Evolutionary conservation across 2,888 invertebrate genomes (phyloP), one percentile per base, ranked within the genome.

Genomic region (Hermaeophaga mercurialis): DNA sequence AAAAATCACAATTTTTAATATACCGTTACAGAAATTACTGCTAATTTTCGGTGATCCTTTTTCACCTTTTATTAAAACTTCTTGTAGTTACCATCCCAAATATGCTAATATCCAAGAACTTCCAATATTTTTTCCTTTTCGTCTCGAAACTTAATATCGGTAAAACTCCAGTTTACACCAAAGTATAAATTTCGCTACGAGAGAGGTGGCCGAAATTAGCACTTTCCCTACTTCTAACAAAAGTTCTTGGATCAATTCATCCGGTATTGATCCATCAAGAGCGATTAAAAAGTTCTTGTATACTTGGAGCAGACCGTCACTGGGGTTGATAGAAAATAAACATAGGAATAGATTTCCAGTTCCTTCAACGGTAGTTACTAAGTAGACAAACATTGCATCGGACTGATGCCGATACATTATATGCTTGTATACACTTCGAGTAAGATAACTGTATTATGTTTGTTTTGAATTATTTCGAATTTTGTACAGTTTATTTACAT

Each of bases 291-390:
- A 14, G 38, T 38, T 38, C 17, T 38, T 38, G 5, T 18, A 2
- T 38, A 17, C 17, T 17, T 9, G 38, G 8, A 17, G 17, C 38
- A 15, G 38, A 11, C 38, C 38, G 38, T 38, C 38, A 17, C 18
- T 38, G 38, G 38, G 38, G 38, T 17, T 38, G 38, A 38, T 38
- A 38, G 38, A 38, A 38, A 38, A 38, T 38, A 38, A 38, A 38
- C 38, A 38, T 9, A 11, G 12, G 34, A 34, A 34, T 18, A 18
- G 38, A 38, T 38, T 38, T 38, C 15, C 17, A 38, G 14, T 38
- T 38, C 38, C 38, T 38, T 38, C 17, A 18, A 18, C 17, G 11
- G 38, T 9, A 12, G 18, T 4, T 18, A 12, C 17, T n/a, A 38
- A 38, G 38, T 18, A 8, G n/a, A 2, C 38, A 38, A 38, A 38